Evolutionary conservation across 1,140 invertebrate genomes (phyloP).

Genomic region (Batillaria attramentaria): DNA sequence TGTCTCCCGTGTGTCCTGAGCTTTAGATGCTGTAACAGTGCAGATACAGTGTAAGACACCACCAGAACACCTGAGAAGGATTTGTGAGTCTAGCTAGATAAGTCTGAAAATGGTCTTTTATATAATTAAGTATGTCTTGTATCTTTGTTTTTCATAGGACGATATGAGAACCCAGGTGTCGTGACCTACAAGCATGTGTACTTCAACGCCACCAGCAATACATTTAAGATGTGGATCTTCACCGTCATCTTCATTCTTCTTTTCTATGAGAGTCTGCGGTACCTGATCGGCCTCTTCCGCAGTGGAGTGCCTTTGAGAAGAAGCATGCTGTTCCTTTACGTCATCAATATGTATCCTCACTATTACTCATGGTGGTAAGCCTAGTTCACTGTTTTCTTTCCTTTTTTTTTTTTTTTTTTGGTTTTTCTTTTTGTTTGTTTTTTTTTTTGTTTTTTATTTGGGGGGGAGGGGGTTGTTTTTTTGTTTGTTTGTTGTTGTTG

Average conservation of each 20-base stretch:
- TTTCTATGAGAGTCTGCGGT: slow-evolving; percentile 82
- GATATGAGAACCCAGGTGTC: slow-evolving; percentile 78
- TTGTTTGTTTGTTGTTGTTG: too few relatives aligned
- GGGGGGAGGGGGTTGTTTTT: too few relatives aligned
- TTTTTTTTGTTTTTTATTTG: too few relatives aligned
- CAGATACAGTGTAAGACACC: not conserved
- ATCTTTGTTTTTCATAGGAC: slow-evolving; percentile 73
- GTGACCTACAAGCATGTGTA: slow-evolving; percentile 84
- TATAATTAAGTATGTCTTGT: not conserved
- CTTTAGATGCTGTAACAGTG: too few relatives aligned
- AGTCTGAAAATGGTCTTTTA: not conserved
- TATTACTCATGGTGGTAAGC: slow-evolving; percentile 86
- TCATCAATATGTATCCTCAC: slow-evolving; percentile 83
- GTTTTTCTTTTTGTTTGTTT: not conserved
- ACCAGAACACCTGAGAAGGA: not conserved
- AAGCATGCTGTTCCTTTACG: slow-evolving; percentile 82
- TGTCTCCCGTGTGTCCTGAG: too few relatives aligned
- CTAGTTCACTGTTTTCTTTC: not conserved
- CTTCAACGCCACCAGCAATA: slow-evolving; percentile 84
- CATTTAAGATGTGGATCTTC: slow-evolving; percentile 84
- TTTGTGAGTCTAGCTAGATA: not conserved
- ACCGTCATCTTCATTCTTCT: slow-evolving; percentile 79
- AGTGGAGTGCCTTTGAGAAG: slow-evolving; percentile 70
- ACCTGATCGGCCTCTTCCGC: slow-evolving; percentile 76
- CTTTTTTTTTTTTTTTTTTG: slow-evolving; percentile 2